Evolutionary conservation across 1,140 invertebrate species (phyloP).

Genomic region (Rhopalosiphum maidis): DNA sequence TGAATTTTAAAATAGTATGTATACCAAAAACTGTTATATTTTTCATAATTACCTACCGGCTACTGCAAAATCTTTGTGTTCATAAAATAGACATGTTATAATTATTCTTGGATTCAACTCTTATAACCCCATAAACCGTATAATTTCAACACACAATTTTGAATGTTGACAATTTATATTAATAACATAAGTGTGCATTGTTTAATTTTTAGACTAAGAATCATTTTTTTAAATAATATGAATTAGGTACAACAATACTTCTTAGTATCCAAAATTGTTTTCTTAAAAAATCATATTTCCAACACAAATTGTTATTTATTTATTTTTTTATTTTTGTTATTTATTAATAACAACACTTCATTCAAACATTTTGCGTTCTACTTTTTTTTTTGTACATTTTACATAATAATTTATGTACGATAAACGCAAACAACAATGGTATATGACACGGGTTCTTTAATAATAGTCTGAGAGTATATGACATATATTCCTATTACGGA

Average conservation of each 20-base stretch:
- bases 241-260: not conserved
- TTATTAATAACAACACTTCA: not conserved
- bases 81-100: not conserved
- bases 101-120: not conserved
- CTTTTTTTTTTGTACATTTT: not conserved
- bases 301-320: too few relatives aligned
- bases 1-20: not conserved
- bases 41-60: not conserved
- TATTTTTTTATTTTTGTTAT: too few relatives aligned
- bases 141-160: not conserved
- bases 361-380: not conserved
- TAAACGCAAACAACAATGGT: constrained; percentile 6
- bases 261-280: too few relatives aligned
- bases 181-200: not conserved
- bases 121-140: not conserved
- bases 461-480: not conserved
- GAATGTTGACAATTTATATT: not conserved
- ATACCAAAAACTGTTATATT: not conserved
- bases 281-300: not conserved
- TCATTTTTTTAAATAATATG: not conserved
- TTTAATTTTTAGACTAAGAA: not conserved
- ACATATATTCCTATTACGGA: constrained; percentile 22
- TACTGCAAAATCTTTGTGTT: not conserved
- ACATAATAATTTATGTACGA: constrained; percentile 34
- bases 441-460: not conserved